phyloP scores from a whole-genome alignment of 2,113 vertebrate genomes.

The Notechis scutatus region DNA sequence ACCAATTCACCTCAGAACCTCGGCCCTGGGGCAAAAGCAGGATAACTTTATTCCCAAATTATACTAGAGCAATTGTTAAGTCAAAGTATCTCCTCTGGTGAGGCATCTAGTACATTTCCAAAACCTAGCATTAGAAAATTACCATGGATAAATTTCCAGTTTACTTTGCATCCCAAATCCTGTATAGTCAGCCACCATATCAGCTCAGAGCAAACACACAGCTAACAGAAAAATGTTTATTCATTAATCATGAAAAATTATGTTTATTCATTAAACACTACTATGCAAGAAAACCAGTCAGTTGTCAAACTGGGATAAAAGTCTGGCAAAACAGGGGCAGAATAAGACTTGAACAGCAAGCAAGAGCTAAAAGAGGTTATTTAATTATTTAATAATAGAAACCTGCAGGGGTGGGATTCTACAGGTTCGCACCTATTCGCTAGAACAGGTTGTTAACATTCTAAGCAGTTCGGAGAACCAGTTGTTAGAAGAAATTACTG shows the following conservation, averaged over 20 bases:
- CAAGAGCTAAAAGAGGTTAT: neutral
- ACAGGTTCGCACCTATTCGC: too few species aligned
- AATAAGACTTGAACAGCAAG: neutral
- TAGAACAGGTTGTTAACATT: too few species aligned
- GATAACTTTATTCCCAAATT: neutral
- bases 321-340: neutral
- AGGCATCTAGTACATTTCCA: neutral
- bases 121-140: neutral
- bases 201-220: neutral
- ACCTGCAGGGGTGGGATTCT: too few species aligned
- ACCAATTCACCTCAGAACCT: neutral
- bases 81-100: neutral
- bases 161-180: neutral
- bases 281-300: neutral
- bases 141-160: neutral
- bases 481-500: too few species aligned
- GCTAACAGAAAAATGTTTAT: neutral
- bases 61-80: neutral
- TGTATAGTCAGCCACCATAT: neutral
- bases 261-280: neutral
- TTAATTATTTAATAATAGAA: neutral
- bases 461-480: too few species aligned
- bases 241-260: too few species aligned
- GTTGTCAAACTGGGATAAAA: neutral
- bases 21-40: neutral